Percentiles rank a stretch among this genome's conserved stretches.
Evolutionary conservation across 2,113 vertebrate species (phyloP).

Genomic region (Mastomys coucha): DNA sequence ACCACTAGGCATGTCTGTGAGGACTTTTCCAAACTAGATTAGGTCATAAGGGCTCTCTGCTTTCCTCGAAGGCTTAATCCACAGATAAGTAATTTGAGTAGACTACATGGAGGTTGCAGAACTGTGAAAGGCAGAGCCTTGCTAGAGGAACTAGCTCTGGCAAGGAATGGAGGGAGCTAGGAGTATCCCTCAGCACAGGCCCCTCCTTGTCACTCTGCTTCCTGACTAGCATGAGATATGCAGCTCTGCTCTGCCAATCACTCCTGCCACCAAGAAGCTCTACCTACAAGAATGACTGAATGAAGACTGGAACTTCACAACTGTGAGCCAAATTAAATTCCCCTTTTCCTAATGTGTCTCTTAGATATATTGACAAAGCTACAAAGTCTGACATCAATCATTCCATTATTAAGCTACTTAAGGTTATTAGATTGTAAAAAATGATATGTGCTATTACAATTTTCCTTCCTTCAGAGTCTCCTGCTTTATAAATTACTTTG

Average conservation of each 20-base stretch:
- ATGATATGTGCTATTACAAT: not conserved
- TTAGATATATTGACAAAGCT: not conserved
- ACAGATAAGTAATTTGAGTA: too few species aligned
- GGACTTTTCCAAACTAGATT: not conserved
- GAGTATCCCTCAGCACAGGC: not conserved
- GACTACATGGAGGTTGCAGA: not conserved
- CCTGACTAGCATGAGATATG: not conserved
- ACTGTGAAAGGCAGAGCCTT: not conserved
- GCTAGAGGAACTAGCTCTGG: not conserved
- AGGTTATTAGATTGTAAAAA: constrained; percentile 13
- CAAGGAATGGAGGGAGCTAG: too few species aligned
- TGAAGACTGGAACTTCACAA: not conserved
- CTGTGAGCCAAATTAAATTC: not conserved
- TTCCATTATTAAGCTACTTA: not conserved
- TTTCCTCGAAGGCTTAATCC: not conserved
- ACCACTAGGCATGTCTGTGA: not conserved
- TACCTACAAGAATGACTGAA: not conserved
- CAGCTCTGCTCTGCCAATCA: not conserved
- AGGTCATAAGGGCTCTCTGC: not conserved
- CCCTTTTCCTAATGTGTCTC: not conserved
- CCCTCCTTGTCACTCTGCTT: not conserved
- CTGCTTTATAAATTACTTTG: not conserved
- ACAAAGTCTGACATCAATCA: not conserved
- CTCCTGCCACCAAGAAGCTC: not conserved
- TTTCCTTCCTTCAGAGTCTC: not conserved